phyloP scores from a whole-genome alignment of 2,797 vertebrate species.

The Mormyrus proboscirostris region DNA sequence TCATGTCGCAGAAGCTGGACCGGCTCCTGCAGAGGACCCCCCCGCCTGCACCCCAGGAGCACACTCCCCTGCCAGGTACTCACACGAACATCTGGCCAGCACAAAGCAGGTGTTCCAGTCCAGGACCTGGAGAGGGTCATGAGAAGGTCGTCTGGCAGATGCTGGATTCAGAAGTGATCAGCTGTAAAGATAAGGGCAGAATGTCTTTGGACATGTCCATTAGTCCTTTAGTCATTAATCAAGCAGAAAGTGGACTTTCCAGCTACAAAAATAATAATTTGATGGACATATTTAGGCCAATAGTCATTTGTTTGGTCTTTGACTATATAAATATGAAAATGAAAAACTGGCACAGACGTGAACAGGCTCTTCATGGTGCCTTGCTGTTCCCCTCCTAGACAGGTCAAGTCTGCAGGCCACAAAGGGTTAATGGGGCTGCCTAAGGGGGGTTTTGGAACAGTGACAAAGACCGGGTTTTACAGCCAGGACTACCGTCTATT shows the following conservation, averaged over 20 bases:
- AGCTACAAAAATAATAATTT: not conserved
- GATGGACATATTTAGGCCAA: not conserved
- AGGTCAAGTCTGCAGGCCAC: not conserved
- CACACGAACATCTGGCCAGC: not conserved
- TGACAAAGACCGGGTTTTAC: not conserved
- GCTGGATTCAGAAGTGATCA: not conserved
- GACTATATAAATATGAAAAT: not conserved
- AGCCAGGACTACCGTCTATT: slow-evolving; percentile 22
- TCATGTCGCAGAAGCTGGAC: slow-evolving; percentile 52
- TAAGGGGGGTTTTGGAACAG: not conserved
- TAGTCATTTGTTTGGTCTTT: not conserved
- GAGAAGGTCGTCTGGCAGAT: not conserved
- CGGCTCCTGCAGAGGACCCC: slow-evolving; percentile 40
- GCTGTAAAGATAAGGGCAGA: not conserved
- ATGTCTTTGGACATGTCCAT: not conserved
- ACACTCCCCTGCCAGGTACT: slow-evolving; percentile 36
- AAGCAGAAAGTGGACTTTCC: not conserved
- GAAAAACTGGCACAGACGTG: not conserved
- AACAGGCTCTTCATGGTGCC: not conserved
- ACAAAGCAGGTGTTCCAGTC: not conserved
- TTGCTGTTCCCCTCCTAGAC: not conserved
- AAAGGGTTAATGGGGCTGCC: slow-evolving; percentile 10
- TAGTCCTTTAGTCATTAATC: not conserved
- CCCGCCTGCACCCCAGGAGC: not conserved
- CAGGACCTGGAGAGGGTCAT: not conserved